Evolutionary conservation across 2,797 vertebrate genomes (phyloP), one percentile per base, ranked within the genome.

Genomic region (Numenius phaeopus): DNA sequence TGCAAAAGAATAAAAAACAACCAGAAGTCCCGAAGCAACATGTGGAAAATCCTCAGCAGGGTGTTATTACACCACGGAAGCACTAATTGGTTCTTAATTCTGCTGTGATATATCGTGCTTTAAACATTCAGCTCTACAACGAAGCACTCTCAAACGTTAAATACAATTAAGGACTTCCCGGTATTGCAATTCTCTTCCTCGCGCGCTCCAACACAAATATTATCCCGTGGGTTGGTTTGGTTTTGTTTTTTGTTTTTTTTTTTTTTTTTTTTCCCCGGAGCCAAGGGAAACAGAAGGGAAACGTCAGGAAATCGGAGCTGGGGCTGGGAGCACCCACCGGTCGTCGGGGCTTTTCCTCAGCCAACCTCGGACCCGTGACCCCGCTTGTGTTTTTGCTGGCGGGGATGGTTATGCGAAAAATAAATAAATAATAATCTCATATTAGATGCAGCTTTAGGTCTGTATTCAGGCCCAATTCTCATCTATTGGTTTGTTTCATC

Each of bases 221-320:
- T 32, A 30, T 13, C 13, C 27, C 67, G 22, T 2, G 0, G 47
- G 47, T 49, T 49, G 13, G 47, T 37, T 37, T 37, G 34, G 34
- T 37, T 37, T 37, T 37, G 34, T 7, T 37, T 37, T n/a, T n/a
- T n/a, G n/a, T n/a, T n/a, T n/a, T n/a, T n/a, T n/a, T 11, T 24
- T 49, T 44, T 22, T 47, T 8, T 67, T 13, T 13, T 10, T 70
- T 14, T 10, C 65, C 42, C 88, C 59, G n/a, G 40, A 78, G 92
- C 91, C 87, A 85, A 94, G 62, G 73, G 83, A 82, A 95, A 93
- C 66, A 17, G 14, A 32, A 22, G 58, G 55, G 57, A 59, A 59
- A 24, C 15, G 10, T 3, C 3, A 8, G 92, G 75, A 46, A 59
- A 71, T 5, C 9, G 49, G 71, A 75, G 82, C 78, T 71, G 27